These are phyloP conservation scores for Lepus americanus DNA, from an alignment of 2,113 vertebrate genomes.

Conservation along the genomic window DNA sequence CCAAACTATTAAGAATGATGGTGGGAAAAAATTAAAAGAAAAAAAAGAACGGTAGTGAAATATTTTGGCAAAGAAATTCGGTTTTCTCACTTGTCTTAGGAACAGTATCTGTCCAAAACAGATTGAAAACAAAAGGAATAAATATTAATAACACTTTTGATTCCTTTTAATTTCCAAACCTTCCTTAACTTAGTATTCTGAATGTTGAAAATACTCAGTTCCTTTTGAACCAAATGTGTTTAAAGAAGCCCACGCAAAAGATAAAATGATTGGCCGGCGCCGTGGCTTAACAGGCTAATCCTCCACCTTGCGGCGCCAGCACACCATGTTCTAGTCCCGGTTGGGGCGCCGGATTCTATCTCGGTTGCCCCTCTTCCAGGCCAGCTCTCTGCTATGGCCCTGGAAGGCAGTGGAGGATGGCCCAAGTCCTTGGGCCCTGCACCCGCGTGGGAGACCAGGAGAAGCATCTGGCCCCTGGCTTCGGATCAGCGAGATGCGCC, in stretches of 20 bases:
- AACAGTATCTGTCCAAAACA: neutral
- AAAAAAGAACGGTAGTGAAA: neutral
- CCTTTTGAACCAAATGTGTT: slow-evolving; percentile 29
- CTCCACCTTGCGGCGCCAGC: too few relatives aligned
- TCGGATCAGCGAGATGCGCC: neutral
- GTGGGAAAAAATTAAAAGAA: too few relatives aligned
- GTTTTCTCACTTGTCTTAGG: slow-evolving; percentile 22
- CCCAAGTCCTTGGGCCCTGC: too few relatives aligned
- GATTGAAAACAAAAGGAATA: neutral
- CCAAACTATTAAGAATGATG: slow-evolving; percentile 6
- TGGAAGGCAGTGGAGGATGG: too few relatives aligned
- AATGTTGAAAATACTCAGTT: slow-evolving; percentile 15
- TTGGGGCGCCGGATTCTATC: too few relatives aligned
- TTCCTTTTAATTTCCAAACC: neutral
- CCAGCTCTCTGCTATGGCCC: too few relatives aligned
- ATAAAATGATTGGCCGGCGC: neutral
- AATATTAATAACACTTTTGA: neutral
- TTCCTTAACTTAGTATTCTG: neutral
- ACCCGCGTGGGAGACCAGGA: too few relatives aligned
- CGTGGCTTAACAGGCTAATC: too few relatives aligned
- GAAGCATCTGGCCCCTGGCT: too few relatives aligned
- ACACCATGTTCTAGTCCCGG: too few relatives aligned
- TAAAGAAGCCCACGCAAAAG: slow-evolving; percentile 19
- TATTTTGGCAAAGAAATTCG: neutral
- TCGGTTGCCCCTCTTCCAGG: too few relatives aligned